Conservation (phyloP, 2,113 vertebrate species). For the Dipodomys spectabilis region DNA sequence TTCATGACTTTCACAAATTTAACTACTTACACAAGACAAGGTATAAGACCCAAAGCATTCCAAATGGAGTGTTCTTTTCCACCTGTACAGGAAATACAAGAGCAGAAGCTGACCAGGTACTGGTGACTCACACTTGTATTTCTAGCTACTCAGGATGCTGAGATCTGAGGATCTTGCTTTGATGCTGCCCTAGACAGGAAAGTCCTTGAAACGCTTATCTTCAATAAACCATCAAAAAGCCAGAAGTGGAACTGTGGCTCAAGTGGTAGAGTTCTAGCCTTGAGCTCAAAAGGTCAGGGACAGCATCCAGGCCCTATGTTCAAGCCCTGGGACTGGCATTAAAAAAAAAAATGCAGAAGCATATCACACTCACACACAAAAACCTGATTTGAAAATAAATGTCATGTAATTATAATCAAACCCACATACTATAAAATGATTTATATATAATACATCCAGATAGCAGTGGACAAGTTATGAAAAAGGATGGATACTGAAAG, state of each 20-base stretch:
- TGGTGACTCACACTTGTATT: too few relatives aligned
- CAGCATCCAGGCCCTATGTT: too few relatives aligned
- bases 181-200: too few relatives aligned
- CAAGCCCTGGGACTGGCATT: too few relatives aligned
- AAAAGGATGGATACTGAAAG: slow-evolving; percentile 20
- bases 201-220: too few relatives aligned
- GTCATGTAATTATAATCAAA: slow-evolving; percentile 56
- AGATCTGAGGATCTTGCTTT: too few relatives aligned
- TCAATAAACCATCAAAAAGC: not conserved
- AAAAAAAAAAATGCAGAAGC: not conserved
- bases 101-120: too few relatives aligned
- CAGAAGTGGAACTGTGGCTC: too few relatives aligned
- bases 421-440: slow-evolving; percentile 65
- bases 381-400: slow-evolving; percentile 49
- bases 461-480: slow-evolving; percentile 6
- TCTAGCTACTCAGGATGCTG: too few relatives aligned
- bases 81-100: not conserved
- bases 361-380: too few relatives aligned
- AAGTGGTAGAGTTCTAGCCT: too few relatives aligned
- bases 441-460: slow-evolving; percentile 34
- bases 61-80: not conserved
- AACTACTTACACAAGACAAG: slow-evolving; percentile 48
- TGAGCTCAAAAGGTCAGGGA: too few relatives aligned
- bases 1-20: slow-evolving; percentile 46
- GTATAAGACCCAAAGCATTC: slow-evolving; percentile 36